Conservation (phyloP, 2,888 invertebrate genomes). For the Dusona sp. region DNA sequence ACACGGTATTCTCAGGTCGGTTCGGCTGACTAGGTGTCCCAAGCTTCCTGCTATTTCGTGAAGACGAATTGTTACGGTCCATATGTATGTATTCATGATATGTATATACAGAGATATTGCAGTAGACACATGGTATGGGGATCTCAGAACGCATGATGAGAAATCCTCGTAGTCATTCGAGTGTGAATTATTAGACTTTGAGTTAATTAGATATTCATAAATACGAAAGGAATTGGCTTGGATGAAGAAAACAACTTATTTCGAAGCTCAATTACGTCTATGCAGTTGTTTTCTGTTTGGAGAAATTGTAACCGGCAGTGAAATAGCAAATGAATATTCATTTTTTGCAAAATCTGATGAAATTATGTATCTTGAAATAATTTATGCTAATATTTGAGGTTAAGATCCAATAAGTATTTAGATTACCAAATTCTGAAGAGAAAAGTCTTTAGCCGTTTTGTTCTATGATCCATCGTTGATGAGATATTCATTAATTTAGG, state of each 20-base stretch:
- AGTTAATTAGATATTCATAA: conserved; percentile 27
- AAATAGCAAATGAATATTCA: neutral
- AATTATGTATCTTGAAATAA: neutral
- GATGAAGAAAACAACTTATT: neutral
- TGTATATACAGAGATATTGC: neutral
- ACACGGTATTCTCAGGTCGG: conserved; percentile 4
- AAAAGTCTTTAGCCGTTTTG: neutral
- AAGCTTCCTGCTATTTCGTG: conserved; percentile 51
- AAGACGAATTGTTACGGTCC: conserved; percentile 48
- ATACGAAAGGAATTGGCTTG: neutral
- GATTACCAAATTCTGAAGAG: neutral
- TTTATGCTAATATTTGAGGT: neutral
- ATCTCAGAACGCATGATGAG: conserved; percentile 19
- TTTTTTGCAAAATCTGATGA: neutral
- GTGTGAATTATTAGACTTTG: conserved; percentile 37
- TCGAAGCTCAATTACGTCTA: neutral
- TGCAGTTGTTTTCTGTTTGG: neutral
- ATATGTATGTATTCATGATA: conserved; percentile 2
- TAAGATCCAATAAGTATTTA: neutral
- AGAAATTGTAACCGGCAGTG: neutral
- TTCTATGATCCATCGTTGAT: neutral
- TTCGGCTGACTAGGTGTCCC: conserved; percentile 48
- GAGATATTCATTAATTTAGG: neutral
- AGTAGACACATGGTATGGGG: conserved; percentile 1
- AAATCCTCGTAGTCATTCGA: conserved; percentile 26